A percentile compares a stretch with the other conserved stretches of the same genome.
Conservation (phyloP, 2,113 vertebrate species). For the Chlamydotis undulata region DNA sequence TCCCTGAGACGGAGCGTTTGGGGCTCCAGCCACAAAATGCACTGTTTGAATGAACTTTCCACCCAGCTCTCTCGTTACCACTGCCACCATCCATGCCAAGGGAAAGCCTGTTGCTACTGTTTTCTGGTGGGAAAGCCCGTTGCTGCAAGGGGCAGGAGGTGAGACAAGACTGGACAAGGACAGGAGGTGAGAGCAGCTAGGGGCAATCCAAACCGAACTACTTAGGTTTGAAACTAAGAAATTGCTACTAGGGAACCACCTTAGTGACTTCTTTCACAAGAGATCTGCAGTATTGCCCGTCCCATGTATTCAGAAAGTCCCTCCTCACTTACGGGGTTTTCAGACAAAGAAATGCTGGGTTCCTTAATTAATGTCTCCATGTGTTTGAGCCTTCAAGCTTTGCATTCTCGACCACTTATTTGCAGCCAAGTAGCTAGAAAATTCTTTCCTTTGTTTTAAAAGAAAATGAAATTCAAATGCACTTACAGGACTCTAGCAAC, state of each 20-base stretch:
- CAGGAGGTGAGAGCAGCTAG: background rate
- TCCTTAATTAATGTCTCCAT: background rate
- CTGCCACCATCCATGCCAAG: background rate
- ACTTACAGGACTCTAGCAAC: background rate
- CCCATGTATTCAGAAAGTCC: background rate
- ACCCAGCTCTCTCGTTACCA: background rate
- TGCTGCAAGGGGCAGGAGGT: background rate
- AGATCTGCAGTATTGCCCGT: background rate
- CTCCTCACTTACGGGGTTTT: background rate
- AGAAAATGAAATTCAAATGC: background rate
- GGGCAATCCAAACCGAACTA: background rate
- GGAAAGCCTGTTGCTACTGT: background rate
- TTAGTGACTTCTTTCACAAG: background rate
- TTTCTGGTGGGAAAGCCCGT: background rate
- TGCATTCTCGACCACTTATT: background rate
- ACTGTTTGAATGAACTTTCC: background rate
- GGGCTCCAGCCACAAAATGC: background rate
- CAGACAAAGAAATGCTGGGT: background rate
- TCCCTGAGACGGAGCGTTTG: background rate
- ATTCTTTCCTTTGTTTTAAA: background rate
- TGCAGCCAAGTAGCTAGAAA: background rate
- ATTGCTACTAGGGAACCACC: background rate
- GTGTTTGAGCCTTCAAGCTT: background rate
- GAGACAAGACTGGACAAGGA: background rate
- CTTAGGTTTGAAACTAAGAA: background rate